A percentile compares a stretch with the other conserved stretches of the same genome.
phyloP scores from a whole-genome alignment of 1,140 invertebrate species.

The Wasmannia auropunctata region DNA sequence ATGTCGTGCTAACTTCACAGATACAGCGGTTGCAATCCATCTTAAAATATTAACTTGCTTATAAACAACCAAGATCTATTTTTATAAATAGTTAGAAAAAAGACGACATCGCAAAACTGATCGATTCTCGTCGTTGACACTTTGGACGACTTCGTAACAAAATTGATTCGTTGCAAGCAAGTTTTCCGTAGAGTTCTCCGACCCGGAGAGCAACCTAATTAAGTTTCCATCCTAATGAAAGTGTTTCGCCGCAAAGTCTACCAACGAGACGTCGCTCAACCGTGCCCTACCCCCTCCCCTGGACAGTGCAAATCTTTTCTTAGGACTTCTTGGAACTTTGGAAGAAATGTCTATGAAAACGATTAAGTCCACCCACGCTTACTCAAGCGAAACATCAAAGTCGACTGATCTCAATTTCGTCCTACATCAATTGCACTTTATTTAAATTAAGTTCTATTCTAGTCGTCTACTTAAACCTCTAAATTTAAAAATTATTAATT shows the following conservation, averaged over 20 bases:
- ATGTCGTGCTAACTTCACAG: too few species aligned
- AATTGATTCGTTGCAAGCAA: slow-evolving; percentile 45
- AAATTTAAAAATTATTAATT: too few species aligned
- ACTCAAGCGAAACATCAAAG: slow-evolving; percentile 46
- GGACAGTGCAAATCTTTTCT: slow-evolving; percentile 62
- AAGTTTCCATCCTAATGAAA: slow-evolving; percentile 60
- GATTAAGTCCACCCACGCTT: slow-evolving; percentile 51
- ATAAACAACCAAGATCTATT: slow-evolving; percentile 4
- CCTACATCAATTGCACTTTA: slow-evolving; percentile 7
- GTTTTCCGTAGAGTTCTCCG: slow-evolving; percentile 34
- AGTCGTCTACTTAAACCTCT: not conserved
- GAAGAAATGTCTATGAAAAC: slow-evolving; percentile 54
- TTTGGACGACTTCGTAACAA: not conserved
- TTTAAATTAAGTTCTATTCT: slow-evolving; percentile 14
- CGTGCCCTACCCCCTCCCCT: not conserved
- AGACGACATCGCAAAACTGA: not conserved
- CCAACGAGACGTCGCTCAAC: not conserved
- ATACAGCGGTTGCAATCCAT: not conserved
- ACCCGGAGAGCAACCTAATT: slow-evolving; percentile 43
- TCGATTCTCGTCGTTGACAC: slow-evolving; percentile 21
- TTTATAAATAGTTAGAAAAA: not conserved
- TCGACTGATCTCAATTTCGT: slow-evolving; percentile 34
- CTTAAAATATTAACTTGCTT: not conserved
- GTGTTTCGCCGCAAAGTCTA: slow-evolving; percentile 49
- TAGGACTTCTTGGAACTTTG: slow-evolving; percentile 58